Conservation (phyloP, 2,113 vertebrate species). For the Ancistrus triradiatus region DNA sequence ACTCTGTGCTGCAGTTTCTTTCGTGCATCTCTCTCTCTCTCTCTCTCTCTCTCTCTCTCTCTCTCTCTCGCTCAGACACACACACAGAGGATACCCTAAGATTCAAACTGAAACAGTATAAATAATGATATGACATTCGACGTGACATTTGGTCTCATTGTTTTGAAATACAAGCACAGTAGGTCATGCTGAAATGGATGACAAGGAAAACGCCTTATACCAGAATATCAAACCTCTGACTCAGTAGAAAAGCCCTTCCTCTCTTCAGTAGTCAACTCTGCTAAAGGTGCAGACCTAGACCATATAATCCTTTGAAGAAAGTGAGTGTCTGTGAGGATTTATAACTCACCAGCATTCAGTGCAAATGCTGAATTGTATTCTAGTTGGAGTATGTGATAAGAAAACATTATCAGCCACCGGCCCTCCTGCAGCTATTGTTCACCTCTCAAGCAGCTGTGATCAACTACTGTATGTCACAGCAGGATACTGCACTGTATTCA, state of each 20-base stretch:
- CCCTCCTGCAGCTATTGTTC: conserved; percentile 45
- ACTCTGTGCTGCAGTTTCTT: no score
- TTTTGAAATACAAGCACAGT: no score
- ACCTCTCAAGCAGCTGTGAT: conserved; percentile 47
- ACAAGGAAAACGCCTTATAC: neutral
- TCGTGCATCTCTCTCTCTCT: no score
- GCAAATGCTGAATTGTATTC: conserved; percentile 54
- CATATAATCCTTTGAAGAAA: conserved; percentile 1
- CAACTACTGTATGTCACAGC: conserved; percentile 55
- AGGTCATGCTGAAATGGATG: no score
- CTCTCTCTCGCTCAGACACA: no score
- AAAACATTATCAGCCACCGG: conserved; percentile 54
- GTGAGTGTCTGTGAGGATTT: conserved; percentile 14
- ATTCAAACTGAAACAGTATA: no score
- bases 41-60: no score
- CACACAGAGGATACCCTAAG: no score
- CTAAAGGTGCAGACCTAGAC: conserved; percentile 14
- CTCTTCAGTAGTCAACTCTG: no score
- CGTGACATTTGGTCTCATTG: no score
- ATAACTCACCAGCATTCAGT: conserved; percentile 33
- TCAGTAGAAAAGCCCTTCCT: neutral
- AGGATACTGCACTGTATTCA: conserved; percentile 58
- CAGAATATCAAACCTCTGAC: neutral
- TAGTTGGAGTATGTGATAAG: conserved; percentile 55
- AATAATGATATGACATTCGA: no score